Base-by-base conservation (phyloP, 1,140 invertebrate genomes). In the Thaumetopoea pityocampa region DNA sequence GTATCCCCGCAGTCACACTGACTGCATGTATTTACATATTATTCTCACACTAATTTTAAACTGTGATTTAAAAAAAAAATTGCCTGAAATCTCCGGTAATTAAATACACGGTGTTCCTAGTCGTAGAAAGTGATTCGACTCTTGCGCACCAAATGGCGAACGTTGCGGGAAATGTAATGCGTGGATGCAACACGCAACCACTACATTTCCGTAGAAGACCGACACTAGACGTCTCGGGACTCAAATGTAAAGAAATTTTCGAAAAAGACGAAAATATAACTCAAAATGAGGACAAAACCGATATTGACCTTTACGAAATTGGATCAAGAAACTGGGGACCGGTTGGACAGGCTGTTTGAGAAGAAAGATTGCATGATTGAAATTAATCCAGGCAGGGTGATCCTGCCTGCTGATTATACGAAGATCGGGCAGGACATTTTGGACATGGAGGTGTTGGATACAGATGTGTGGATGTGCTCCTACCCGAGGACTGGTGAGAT, bases 391-490 rank as follows among this genome's bases (percentile, higher is more conserved):
- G 88, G 91, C 0, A 74, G 85, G 7, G 88, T 90, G 38, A 81
- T 94, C 3, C 58, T 94, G 12, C 92, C 92, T 1, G 87, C 89
- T 0, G 88, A 89, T 43, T 93, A 88, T 47, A 83, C 88, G 30
- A 87, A 89, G 4, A 87, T 92, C n/a, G 91, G 89, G 0, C 86
- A 90, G 43, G 88, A 88, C 42, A 92, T 94, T 23, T 69, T 90
- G 8, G 87, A 92, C 37, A 83, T 92, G 35, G 80, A 89, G 17
- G 85, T 94, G 1, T 82, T 89, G 18, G 80, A 90, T 2, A 90
- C 91, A 48, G 93, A 96, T 58, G 87, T 94, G 0, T 95, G 92
- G 92, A 78, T 95, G 64, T 87, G 93, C 10, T 94, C 93, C 4
- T 94, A 90, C 85, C 93, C 94, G 0, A 88, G 94, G 54, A 94